Base-by-base conservation (phyloP, 2,797 vertebrate genomes). In the Limnodromus scolopaceus region DNA sequence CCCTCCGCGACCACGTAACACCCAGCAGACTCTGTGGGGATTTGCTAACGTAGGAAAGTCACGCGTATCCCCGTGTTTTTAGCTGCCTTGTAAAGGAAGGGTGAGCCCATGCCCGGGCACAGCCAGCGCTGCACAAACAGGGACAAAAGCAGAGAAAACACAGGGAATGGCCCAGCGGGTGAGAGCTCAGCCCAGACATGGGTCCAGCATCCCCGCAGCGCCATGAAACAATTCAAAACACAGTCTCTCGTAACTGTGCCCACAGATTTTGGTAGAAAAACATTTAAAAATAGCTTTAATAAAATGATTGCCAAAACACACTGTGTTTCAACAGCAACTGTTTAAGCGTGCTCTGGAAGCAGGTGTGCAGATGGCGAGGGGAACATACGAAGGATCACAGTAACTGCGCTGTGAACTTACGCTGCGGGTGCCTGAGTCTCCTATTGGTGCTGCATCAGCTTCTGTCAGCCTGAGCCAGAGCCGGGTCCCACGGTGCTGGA, bases 21-120 rank as follows among this genome's bases (percentile, higher is more conserved):
- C n/a, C 8, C 17, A 60, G 65, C 1, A 8, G 63, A n/a, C 38
- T 18, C 23, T 0, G 16, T 1, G 53, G n/a, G 45, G 53, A 58
- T 64, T 58, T 71, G 54, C 46, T 48, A 24, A 55, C 8, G 16
- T 46, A 57, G 43, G 39, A 28, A 45, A 64, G 38, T 36, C 49
- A 34, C 1, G 7, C 2, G 1, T 45, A 24, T 34, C n/a, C 7
- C 43, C 30, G 1, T 18, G 39, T 9, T 70, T 80, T 76, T 20
- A 70, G 16, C 64, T 54, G 64, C 57, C 57, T 41, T 48, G 48
- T 38, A 45, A n/a, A 38, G 53, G 28, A 38, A 27, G 57, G 34
- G 46, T 0, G 10, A 68, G 54, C 53, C 39, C 2, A 0, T 27
- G 23, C 19, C 38, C 25, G 1, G 34, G 23, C 19, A n/a, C 16